Base-by-base conservation (phyloP, 2,888 invertebrate genomes). In the Orthosia gothica region DNA sequence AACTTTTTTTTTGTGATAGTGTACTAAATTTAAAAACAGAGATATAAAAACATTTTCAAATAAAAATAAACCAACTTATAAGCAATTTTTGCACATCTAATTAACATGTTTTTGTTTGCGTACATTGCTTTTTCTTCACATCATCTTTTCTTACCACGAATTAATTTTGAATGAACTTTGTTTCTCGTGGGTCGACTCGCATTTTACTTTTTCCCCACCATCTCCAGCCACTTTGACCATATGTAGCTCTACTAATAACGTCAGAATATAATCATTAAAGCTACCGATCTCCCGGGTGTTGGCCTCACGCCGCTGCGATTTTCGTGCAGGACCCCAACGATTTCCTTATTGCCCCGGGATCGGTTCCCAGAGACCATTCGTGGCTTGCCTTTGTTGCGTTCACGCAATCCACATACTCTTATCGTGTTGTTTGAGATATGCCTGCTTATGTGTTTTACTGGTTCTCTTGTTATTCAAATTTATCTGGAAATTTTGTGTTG, bases 311-410 rank as follows among this genome's bases (percentile, higher is more conserved):
- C 90, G 92, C 82, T 87, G 88, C 90, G 93, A 94, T 95, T 94
- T 95, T 95, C 94, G 94, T 94, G 93, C 93, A 84, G 91, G 86
- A 85, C 92, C 78, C 89, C 89, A 91, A 93, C 93, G 89, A 93
- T 95, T 95, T 95, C 95, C 96, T 95, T 93, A 95, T 95, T 95
- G 93, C 89, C 90, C 68, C 49, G 84, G 92, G 93, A 93, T 94
- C 87, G 86, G 90, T 95, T 95, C 95, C 92, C 94, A 94, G 94
- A 93, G 92, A 88, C 89, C 89, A 89, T 90, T 89, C 88, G 70
- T 62, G 81, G 40, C 49, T 79, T 20, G 75, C 61, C 90, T 92
- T 92, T 92, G 93, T 93, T 93, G 91, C 92, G 91, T 93, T 92
- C 93, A 88, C 86, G 88, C 88, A 88, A 85, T 80, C 74, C 65